Evolutionary conservation across 2,113 vertebrate genomes (phyloP).

Genomic region (Numida meleagris): DNA sequence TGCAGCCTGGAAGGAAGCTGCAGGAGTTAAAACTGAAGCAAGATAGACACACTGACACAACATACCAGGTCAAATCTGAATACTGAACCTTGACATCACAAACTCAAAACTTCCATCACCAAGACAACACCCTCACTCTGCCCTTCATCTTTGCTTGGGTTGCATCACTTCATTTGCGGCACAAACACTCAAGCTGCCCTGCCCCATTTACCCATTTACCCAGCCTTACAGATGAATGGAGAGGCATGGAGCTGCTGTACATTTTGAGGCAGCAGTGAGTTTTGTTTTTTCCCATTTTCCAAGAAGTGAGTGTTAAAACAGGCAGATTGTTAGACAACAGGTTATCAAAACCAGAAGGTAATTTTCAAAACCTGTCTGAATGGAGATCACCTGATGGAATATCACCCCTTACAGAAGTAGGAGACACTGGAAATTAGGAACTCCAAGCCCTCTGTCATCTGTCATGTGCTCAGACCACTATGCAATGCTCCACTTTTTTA

Average conservation of each 20-base stretch:
- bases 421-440: neutral
- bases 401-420: neutral
- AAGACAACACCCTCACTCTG: neutral
- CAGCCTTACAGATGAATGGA: neutral
- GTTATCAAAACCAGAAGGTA: neutral
- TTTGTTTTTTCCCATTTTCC: neutral
- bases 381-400: neutral
- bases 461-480: neutral
- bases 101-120: neutral
- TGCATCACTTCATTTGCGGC: neutral
- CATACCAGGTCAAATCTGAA: neutral
- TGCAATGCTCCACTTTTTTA: neutral
- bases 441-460: neutral
- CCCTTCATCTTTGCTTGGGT: neutral
- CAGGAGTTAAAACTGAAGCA: neutral
- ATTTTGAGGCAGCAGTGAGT: neutral
- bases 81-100: accelerated
- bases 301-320: neutral
- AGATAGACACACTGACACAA: neutral
- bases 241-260: neutral
- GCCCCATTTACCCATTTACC: neutral
- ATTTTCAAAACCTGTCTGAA: neutral
- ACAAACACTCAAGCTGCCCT: neutral
- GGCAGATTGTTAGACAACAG: neutral
- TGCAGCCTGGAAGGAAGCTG: neutral